Conservation (phyloP, 2,113 vertebrate species). For the Charina bottae region DNA sequence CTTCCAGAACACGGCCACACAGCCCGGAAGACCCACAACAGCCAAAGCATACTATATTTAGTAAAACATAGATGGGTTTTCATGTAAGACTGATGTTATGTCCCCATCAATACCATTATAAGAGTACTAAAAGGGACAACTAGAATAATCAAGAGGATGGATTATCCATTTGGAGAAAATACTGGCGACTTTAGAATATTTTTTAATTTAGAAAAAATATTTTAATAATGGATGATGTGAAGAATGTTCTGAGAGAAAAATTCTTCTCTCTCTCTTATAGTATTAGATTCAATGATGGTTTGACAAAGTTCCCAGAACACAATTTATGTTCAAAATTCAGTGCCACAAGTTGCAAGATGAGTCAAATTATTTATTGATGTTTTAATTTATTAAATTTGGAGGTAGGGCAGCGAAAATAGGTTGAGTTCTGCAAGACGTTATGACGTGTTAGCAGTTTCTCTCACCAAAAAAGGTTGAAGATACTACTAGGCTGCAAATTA, state of each 20-base stretch:
- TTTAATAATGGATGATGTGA: not conserved
- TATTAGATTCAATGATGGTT: not conserved
- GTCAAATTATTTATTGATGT: not conserved
- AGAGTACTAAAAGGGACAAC: not conserved
- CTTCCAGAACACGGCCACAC: no score
- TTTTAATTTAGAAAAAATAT: not conserved
- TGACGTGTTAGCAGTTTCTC: not conserved
- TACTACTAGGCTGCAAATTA: not conserved
- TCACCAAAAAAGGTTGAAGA: not conserved
- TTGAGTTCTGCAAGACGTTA: not conserved
- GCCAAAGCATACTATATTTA: not conserved
- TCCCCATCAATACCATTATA: not conserved
- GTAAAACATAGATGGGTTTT: not conserved
- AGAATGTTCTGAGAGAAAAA: not conserved
- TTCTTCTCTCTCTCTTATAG: not conserved
- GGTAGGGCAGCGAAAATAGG: not conserved
- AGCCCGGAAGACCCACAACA: no score
- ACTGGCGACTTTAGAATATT: not conserved
- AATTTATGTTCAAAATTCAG: not conserved
- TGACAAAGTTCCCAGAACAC: not conserved
- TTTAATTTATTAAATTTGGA: not conserved
- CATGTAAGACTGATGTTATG: not conserved
- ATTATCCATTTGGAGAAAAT: not conserved
- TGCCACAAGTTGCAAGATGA: not conserved
- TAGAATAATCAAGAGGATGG: not conserved